Base-by-base conservation (phyloP, 2,797 vertebrate genomes). In the Lagorchestes hirsutus region DNA sequence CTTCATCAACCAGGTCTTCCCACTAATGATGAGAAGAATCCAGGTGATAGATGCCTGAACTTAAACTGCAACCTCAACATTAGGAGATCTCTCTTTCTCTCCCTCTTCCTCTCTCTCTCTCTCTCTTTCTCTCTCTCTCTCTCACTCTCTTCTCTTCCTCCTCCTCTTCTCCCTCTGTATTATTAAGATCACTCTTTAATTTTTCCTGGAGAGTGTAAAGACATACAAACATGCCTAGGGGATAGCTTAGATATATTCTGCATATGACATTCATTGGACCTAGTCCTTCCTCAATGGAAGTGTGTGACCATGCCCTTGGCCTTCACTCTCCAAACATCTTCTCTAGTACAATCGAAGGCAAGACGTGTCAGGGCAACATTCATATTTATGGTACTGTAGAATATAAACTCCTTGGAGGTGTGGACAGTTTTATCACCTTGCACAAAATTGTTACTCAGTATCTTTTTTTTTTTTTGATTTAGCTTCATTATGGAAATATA, bases 11-110 rank as follows among this genome's bases (percentile, higher is more conserved):
- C 93, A 0, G 2, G 5, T 31, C 31, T 90, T 95, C 59, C 8
- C 28, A 62, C 92, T 96, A 92, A 95, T 96, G 82, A 54, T 52
- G 92, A 87, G 59, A 46, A 74, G 54, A 55, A 93, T 57, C 87
- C 29, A 74, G 82, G 50, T 54, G 96, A 95, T 54, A 94, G 3
- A 1, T 6, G 3, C 16, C 58, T 92, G 67, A 92, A 62, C 87
- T 28, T 13, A 40, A 28, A 90, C 24, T n/a, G 3, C 55, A 90
- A 22, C 18, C 54, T 34, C 24, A 50, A 5, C 50, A 13, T 18
- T 92, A 93, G 67, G 55, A 93, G 24, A 34, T 40, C 18, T 55
- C 58, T 55, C 1, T 40, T 10, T 8, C 27, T 29, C 1, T 0
- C 28, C 2, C 57, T 58, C 10, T 5, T 10, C 2, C 57, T 58